A percentile compares a stretch with the other conserved stretches of the same genome.
Evolutionary conservation across 2,888 invertebrate genomes (phyloP).

Genomic region (Ommatoiulus sabulosus): DNA sequence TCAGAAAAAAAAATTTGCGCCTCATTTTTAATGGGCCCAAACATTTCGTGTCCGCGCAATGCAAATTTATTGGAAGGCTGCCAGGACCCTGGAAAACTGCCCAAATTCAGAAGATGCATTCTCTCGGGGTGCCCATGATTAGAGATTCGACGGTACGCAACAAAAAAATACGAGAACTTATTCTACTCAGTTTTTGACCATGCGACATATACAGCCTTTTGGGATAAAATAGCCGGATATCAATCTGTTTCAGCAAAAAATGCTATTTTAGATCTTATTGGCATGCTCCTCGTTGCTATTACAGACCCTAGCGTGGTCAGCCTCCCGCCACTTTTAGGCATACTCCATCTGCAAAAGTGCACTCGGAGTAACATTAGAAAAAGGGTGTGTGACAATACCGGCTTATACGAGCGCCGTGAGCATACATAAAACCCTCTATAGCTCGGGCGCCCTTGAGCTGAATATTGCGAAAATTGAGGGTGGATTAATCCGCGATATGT

Average conservation of each 20-base stretch:
- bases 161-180: background rate
- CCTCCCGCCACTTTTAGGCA: background rate
- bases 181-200: background rate
- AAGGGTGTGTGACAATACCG: conserved; percentile 37
- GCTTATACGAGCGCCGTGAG: conserved; percentile 37
- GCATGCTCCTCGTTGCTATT: background rate
- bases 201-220: background rate
- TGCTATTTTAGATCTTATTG: background rate
- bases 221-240: conserved; percentile 3
- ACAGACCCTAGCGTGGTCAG: background rate
- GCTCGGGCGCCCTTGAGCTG: conserved; percentile 42
- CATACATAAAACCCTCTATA: conserved; percentile 30
- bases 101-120: background rate
- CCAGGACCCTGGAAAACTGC: conserved; percentile 30
- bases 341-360: conserved; percentile 21
- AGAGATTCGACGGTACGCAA: background rate
- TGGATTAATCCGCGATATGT: conserved; percentile 22
- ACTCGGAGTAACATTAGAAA: conserved; percentile 34
- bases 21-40: background rate
- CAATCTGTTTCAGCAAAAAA: conserved; percentile 32
- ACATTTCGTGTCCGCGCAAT: background rate
- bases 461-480: conserved; percentile 44
- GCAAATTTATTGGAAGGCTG: background rate
- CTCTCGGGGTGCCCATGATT: background rate
- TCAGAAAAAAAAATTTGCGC: background rate